phyloP scores from a whole-genome alignment of 1,140 invertebrate species.

The Popillia japonica region DNA sequence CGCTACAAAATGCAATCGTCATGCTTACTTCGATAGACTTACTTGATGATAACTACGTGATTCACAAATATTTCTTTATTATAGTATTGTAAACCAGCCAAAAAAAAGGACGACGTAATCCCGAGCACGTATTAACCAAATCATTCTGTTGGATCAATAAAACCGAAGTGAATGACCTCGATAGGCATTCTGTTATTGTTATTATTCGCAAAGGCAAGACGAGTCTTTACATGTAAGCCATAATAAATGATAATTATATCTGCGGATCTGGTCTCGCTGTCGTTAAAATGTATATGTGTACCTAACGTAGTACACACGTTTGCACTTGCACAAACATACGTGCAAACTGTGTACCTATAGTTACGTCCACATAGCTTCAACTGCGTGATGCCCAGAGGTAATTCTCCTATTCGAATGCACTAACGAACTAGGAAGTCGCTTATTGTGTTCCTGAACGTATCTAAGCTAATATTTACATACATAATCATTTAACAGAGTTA shows the following conservation, averaged over 20 bases:
- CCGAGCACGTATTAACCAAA: not conserved
- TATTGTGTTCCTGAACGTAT: not conserved
- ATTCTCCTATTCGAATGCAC: not conserved
- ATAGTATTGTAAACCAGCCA: not conserved
- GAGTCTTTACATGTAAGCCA: not conserved
- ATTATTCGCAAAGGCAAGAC: constrained; percentile 1
- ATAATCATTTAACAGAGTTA: not conserved
- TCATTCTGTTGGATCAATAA: constrained; percentile 4
- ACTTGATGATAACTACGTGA: not conserved
- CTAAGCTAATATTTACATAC: not conserved
- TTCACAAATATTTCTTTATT: not conserved
- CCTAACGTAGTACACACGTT: too few relatives aligned
- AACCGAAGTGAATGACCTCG: not conserved
- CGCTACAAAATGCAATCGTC: not conserved
- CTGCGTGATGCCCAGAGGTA: not conserved
- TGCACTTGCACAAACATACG: too few relatives aligned
- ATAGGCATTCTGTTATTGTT: not conserved
- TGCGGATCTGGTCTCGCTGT: not conserved
- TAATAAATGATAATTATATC: constrained; percentile 12
- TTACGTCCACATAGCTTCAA: not conserved
- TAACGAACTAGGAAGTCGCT: not conserved
- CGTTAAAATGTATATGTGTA: not conserved
- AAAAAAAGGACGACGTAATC: not conserved
- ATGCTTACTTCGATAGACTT: not conserved
- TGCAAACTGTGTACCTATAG: not conserved